Evolutionary conservation across 2,888 invertebrate species (phyloP), one percentile per base, ranked within the genome.

Genomic region (Linnaemya tessellans): DNA sequence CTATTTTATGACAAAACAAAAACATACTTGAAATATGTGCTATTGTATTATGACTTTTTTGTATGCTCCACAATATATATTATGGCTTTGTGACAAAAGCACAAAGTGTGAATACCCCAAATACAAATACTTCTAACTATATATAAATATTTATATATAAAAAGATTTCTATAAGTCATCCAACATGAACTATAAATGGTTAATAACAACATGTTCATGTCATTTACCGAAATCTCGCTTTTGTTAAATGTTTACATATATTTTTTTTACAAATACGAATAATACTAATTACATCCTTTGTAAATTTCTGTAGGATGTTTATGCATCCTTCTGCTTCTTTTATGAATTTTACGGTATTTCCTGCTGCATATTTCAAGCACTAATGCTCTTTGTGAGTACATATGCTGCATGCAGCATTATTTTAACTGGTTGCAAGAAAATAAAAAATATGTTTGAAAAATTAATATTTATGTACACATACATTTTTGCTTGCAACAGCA

Each of bases 251-350:
- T 35, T 4, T n/a, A n/a, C n/a, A n/a, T n/a, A n/a, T n/a, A n/a
- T 60, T 65, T 64, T 64, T 70, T 80, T 70, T 49, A 51, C 30
- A 74, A 38, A 77, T 43, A 80, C 62, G 84, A 84, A 78, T 84
- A 62, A 68, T 78, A 83, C 86, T 87, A 87, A 87, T 87, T 87
- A 87, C 80, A 84, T 87, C 87, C 87, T 86, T 80, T 67, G 56
- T 43, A 65, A 87, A 86, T 73, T 70, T 80, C 67, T 71, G 74
- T 54, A 80, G 87, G 83, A 87, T 85, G 78, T 56, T 65, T 75
- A 60, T 74, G 60, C 73, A 78, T 77, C 41, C 73, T 74, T 73
- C 41, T 80, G 77, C 41, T 38, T 65, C 46, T 56, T 75, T 73
- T 46, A 22, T 60, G 49, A 11, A 64, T 1, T 43, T 51, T 51